Percentiles rank a stretch among this genome's conserved stretches.
phyloP scores from a whole-genome alignment of 2,888 invertebrate species.

The Ligdia adustata region DNA sequence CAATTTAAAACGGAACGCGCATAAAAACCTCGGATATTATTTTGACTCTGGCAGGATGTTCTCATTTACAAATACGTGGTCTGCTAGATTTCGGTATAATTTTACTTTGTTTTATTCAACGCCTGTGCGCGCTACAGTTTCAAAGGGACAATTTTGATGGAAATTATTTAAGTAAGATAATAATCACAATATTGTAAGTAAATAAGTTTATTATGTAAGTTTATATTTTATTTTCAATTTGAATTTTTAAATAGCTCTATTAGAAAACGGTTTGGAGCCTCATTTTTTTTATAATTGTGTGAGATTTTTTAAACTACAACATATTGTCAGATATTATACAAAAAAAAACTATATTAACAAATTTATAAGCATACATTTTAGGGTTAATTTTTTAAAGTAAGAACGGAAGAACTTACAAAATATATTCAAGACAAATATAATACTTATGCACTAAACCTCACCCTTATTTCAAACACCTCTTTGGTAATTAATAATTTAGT shows the following conservation, averaged over 20 bases:
- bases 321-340: not conserved
- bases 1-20: conserved; percentile 64
- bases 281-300: not conserved
- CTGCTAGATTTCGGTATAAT: not conserved
- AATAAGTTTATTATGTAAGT: not conserved
- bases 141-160: not conserved
- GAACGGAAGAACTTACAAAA: too few relatives aligned
- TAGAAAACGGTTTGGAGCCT: conserved; percentile 13
- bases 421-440: too few relatives aligned
- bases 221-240: not conserved
- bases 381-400: too few relatives aligned
- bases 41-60: conserved; percentile 35
- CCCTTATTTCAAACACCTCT: too few relatives aligned
- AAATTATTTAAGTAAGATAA: not conserved
- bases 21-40: conserved; percentile 52
- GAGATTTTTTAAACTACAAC: not conserved
- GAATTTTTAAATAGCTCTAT: not conserved
- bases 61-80: conserved; percentile 32
- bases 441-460: too few relatives aligned
- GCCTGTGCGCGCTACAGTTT: not conserved
- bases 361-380: too few relatives aligned
- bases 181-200: not conserved
- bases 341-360: too few relatives aligned
- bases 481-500: too few relatives aligned
- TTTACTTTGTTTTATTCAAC: conserved; percentile 2